Evolutionary conservation across 2,888 invertebrate genomes (phyloP).

Genomic region (Ochropacha duplaris): DNA sequence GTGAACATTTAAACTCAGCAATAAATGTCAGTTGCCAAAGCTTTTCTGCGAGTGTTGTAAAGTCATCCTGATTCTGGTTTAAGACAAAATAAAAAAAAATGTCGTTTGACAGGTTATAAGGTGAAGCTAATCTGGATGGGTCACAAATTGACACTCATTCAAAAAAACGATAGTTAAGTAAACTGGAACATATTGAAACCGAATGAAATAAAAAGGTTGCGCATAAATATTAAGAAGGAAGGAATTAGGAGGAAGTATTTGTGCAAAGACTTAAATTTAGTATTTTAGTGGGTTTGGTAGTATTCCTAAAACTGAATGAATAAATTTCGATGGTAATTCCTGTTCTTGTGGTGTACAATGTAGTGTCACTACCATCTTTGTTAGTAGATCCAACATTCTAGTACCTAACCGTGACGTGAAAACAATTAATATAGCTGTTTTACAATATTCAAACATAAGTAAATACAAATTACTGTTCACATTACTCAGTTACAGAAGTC

Average conservation of each 20-base stretch:
- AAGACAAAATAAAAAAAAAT: too few species aligned
- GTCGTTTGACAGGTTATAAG: too few species aligned
- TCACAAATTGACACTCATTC: too few species aligned
- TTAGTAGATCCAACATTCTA: not conserved
- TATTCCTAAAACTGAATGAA: too few species aligned
- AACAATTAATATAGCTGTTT: not conserved
- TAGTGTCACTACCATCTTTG: not conserved
- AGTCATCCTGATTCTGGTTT: too few species aligned
- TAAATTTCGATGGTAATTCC: too few species aligned
- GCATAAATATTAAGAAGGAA: not conserved
- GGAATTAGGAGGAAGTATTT: not conserved
- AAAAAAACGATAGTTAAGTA: too few species aligned
- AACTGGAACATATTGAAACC: too few species aligned
- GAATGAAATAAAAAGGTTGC: not conserved
- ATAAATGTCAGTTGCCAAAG: not conserved
- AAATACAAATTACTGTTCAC: slow-evolving; percentile 5
- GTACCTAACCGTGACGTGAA: not conserved
- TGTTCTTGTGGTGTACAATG: too few species aligned
- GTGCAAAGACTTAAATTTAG: too few species aligned
- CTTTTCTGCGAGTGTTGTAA: not conserved
- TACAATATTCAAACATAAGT: not conserved
- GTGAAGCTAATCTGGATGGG: too few species aligned
- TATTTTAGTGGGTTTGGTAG: too few species aligned
- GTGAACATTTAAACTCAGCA: slow-evolving; percentile 5
- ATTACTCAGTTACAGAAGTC: slow-evolving; percentile 19